Evolutionary conservation across 2,888 invertebrate species (phyloP), one percentile per base, ranked within the genome.

Genomic region (Hymenopus coronatus): DNA sequence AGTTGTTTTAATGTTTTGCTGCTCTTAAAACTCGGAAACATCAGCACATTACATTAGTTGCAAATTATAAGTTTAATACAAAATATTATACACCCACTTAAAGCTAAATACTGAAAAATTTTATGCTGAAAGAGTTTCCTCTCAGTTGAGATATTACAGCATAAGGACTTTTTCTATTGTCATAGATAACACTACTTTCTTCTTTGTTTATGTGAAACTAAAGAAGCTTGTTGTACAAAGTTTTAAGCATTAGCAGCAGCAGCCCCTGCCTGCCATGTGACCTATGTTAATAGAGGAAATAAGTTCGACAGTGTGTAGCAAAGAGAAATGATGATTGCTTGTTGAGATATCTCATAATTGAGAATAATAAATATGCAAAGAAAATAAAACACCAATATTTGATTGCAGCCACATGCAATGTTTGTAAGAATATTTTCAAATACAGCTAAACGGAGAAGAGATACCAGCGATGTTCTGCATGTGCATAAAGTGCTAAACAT

Each of bases 181-280:
- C 54, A 70, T 70, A 70, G 54, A 70, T 70, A 70, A 20, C 54
- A 20, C 25, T 15, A 70, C 25, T 70, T 70, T 70, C 54, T 70
- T 70, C 54, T 25, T 70, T 70, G 12, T 15, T 70, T 70, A 15
- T 70, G 54, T 70, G 54, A 70, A 70, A 70, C 28, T 87, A 33
- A 87, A 27, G 82, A 87, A 82, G 30, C 27, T 82, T 33, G 30
- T 82, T 87, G 82, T 87, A 82, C 33, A 87, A 70, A 82, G 33
- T 87, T 87, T 30, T 87, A 87, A 87, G 82, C 82, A 87, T n/a
- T 54, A 85, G 85, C 81, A 89, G 83, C 81, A 88, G 89, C 89
- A 89, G 89, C 89, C 89, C 89, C 89, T 89, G 87, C 87, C 87
- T 88, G 87, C 87, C 84, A 84, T 30, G 84, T 30, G 84, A 30